Percentiles rank a stretch among this genome's conserved stretches.
Conservation (phyloP, 2,113 vertebrate genomes). For the Uria lomvia region DNA sequence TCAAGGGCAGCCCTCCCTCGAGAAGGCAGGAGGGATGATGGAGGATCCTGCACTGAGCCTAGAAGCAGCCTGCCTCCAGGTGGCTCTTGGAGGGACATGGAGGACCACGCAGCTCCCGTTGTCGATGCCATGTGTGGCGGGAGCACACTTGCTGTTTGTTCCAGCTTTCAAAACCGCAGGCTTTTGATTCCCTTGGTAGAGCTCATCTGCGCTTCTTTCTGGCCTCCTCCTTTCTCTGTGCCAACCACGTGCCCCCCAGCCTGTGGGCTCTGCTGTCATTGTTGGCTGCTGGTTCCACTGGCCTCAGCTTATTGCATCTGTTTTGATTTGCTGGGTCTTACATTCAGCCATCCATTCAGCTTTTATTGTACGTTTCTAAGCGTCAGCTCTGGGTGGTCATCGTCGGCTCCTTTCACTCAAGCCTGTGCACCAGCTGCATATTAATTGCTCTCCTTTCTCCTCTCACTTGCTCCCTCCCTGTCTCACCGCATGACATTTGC, state of each 20-base stretch:
- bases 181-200: conserved; percentile 20
- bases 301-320: conserved; percentile 29
- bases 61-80: background rate
- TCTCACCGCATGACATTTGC: background rate
- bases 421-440: conserved; percentile 30
- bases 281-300: conserved; percentile 54
- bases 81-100: background rate
- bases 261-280: conserved; percentile 14
- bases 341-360: conserved; percentile 37
- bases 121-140: background rate
- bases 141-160: background rate
- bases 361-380: conserved; percentile 8
- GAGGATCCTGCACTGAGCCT: background rate
- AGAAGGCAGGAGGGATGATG: background rate
- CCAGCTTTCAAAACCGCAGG: background rate
- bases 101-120: background rate
- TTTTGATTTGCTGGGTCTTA: conserved; percentile 23
- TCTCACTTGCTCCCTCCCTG: background rate
- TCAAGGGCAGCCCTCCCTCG: accelerated
- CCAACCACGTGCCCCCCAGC: conserved; percentile 28
- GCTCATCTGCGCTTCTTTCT: conserved; percentile 35
- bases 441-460: conserved; percentile 25
- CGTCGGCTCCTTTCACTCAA: background rate
- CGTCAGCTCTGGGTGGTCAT: background rate
- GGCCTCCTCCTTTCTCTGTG: conserved; percentile 32